Evolutionary conservation across 2,797 vertebrate genomes (phyloP).

Genomic region (Parambassis ranga): DNA sequence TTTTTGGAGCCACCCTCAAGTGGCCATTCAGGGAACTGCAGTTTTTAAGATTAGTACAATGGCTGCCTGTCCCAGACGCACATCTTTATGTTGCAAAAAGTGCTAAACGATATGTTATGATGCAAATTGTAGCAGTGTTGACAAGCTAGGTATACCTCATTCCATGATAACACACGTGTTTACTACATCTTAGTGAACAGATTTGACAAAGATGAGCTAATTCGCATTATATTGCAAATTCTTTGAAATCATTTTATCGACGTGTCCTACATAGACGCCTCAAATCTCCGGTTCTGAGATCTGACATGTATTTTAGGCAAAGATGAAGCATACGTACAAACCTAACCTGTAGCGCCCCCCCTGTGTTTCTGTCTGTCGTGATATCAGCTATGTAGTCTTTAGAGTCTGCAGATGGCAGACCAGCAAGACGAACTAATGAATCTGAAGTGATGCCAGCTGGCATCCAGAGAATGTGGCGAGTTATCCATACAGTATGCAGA

Average conservation of each 20-base stretch:
- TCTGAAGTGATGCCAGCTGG: conserved; percentile 1
- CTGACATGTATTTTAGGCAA: background rate
- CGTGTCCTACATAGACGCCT: no score
- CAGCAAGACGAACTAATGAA: background rate
- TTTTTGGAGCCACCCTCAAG: no score
- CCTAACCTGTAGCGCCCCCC: background rate
- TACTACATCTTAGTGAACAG: background rate
- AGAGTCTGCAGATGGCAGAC: conserved; percentile 1
- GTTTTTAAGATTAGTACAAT: no score
- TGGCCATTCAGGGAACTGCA: no score
- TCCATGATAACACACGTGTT: no score
- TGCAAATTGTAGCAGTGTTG: no score
- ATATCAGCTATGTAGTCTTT: conserved; percentile 11
- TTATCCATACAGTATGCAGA: conserved; percentile 12
- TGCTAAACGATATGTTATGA: no score
- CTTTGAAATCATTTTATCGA: no score
- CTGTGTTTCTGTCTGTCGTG: conserved; percentile 48
- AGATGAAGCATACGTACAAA: background rate
- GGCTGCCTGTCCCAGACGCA: no score
- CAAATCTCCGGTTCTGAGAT: no score
- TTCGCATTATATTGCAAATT: background rate
- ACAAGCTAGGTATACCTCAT: no score
- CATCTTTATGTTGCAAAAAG: no score
- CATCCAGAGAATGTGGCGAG: conserved; percentile 8
- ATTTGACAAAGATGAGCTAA: background rate